Evolutionary conservation across 2,113 vertebrate species (phyloP).

Genomic region (Plectropomus leopardus): DNA sequence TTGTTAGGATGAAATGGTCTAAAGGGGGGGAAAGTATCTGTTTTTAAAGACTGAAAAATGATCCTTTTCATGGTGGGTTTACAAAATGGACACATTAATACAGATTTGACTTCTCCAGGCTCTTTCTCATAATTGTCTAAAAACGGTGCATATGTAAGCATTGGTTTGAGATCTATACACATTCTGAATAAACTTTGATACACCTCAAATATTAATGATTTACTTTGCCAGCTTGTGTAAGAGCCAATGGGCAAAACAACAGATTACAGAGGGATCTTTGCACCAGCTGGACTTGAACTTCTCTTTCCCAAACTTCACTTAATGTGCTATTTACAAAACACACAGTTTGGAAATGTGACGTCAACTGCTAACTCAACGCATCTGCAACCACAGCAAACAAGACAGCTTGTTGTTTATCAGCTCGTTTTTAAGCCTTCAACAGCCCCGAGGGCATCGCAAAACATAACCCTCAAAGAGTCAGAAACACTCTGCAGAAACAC

Average conservation of each 20-base stretch:
- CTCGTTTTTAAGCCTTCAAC: conserved; percentile 37
- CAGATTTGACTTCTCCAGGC: neutral
- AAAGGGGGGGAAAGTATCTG: conserved; percentile 3
- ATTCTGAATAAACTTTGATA: no score
- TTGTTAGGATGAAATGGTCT: conserved; percentile 20
- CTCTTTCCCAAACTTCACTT: conserved; percentile 30
- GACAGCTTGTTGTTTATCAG: conserved; percentile 58
- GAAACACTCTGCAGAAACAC: conserved; percentile 33
- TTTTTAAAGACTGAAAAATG: conserved; percentile 14
- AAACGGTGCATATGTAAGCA: no score
- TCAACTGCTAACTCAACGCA: conserved; percentile 43
- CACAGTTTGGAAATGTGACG: conserved; percentile 43
- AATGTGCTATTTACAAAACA: conserved; percentile 30
- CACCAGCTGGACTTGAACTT: conserved; percentile 11
- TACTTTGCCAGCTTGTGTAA: neutral
- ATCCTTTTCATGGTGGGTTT: conserved; percentile 14
- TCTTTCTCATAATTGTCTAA: conserved; percentile 16
- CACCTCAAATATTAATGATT: neutral
- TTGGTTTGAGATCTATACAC: no score
- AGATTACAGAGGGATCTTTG: neutral
- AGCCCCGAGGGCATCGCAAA: conserved; percentile 60
- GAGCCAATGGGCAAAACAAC: neutral
- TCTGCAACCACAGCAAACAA: conserved; percentile 66
- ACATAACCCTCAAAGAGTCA: conserved; percentile 41
- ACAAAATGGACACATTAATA: conserved; percentile 1